Base-by-base conservation (phyloP, 2,113 vertebrate genomes). In the Cyanoderma ruficeps region DNA sequence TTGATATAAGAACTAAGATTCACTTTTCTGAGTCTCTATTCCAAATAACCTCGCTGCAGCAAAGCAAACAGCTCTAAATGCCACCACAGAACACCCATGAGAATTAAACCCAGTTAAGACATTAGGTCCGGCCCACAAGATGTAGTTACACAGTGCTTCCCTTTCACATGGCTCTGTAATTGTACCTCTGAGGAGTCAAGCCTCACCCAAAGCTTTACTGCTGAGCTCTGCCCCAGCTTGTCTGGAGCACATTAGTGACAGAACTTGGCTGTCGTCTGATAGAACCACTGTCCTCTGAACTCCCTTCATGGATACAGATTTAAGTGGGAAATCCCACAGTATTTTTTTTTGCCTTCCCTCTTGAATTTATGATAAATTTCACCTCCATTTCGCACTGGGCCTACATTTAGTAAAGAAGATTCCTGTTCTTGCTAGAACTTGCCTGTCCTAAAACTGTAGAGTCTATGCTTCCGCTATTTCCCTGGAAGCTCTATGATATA, bases 401-500 rank as follows among this genome's bases (percentile, higher is more conserved):
- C 42, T 39, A 42, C 42, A 67, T 46, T 83, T n/a, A 81, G 31
- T 60, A 78, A 87, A 83, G 82, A 87, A 89, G 92, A 94, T 80
- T 86, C 57, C 35, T 55, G 75, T 81, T 53, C 64, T 94, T 91
- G 53, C 42, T 87, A 83, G 82, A 93, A 33, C 37, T 90, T 82
- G 27, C 52, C 88, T 30, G n/a, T 70, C 47, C 87, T 90, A 76
- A 89, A 95, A 90, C 52, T 89, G 33, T 64, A 53, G 47, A 87
- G 44, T 69, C 63, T 31, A 24, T 88, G 47, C 35, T 87, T 93
- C 72, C 3, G 3, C 61, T 95, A 41, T 76, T 47, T 95, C n/a
- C 77, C 88, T 91, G 76, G 88, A 97, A 96, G 82, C 79, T 84
- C 81, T 80, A 53, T 71, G 83, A 82, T 83, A 70, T 24, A 92